Percentiles rank a stretch among this genome's conserved stretches.
Evolutionary conservation across 92 coral and sea anemone species (phyloP).

Genomic region (Plumapathes pennacea): DNA sequence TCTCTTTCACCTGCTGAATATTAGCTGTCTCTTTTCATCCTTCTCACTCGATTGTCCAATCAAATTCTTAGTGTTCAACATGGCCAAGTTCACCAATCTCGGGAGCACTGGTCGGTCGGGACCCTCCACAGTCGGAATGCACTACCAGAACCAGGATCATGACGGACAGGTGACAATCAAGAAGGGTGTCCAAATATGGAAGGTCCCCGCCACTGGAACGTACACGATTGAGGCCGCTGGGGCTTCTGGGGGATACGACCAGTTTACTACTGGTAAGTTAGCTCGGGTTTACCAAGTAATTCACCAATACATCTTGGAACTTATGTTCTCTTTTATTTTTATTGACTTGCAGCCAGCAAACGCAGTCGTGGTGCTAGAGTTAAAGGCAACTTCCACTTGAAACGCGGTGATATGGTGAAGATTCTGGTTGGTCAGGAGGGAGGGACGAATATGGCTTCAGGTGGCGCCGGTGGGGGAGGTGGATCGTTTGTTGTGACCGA

Average conservation of each 20-base stretch:
- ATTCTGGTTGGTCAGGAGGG: constrained; percentile 90
- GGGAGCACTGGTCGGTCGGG: constrained; percentile 80
- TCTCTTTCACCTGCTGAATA: no score
- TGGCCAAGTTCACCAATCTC: constrained; percentile 79
- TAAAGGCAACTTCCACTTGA: constrained; percentile 73
- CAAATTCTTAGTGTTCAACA: constrained; percentile 60
- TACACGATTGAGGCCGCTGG: constrained; percentile 87
- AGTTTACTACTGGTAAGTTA: constrained; percentile 72
- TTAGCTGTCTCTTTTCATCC: no score
- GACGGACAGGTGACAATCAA: constrained; percentile 79
- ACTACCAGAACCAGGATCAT: constrained; percentile 75
- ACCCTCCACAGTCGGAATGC: constrained; percentile 61
- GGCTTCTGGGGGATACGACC: constrained; percentile 84
- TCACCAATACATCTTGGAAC: not conserved
- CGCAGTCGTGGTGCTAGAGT: constrained; percentile 82
- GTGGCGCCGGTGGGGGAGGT: constrained; percentile 93
- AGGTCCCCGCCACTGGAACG: constrained; percentile 82
- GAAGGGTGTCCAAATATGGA: constrained; percentile 86
- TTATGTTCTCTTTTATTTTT: not conserved
- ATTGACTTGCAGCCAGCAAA: constrained; percentile 54
- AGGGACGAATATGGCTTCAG: constrained; percentile 64
- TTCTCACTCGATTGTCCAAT: no score
- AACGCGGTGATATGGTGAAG: constrained; percentile 71
- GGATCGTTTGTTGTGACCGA: constrained; percentile 72
- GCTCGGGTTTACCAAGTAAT: not conserved